phyloP scores from a whole-genome alignment of 2,113 vertebrate genomes.

The Cephalopholis sonnerati region DNA sequence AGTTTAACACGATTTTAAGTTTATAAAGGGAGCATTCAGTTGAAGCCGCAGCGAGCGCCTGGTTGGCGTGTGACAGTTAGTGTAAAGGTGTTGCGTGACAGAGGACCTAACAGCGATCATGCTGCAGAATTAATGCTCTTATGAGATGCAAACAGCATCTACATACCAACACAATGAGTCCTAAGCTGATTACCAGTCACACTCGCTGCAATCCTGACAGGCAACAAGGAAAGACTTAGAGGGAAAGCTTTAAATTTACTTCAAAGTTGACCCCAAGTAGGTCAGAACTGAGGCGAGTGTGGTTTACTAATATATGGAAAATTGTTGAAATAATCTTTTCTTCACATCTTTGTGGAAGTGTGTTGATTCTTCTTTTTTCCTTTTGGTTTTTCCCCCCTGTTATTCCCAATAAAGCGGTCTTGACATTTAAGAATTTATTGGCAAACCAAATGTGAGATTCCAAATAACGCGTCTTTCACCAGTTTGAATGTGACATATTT shows the following conservation, averaged over 20 bases:
- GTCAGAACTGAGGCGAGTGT: conserved; percentile 36
- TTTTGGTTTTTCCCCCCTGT: conserved; percentile 6
- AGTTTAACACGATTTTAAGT: conserved; percentile 10
- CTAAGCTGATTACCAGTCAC: conserved; percentile 77
- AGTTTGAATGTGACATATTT: not conserved
- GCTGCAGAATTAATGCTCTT: conserved; percentile 66
- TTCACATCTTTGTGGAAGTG: conserved; percentile 1
- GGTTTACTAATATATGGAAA: conserved; percentile 27
- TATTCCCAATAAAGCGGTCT: conserved; percentile 6
- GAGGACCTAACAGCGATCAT: conserved; percentile 45
- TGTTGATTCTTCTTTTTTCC: conserved; percentile 14
- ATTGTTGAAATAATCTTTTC: conserved; percentile 15
- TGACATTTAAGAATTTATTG: conserved; percentile 6
- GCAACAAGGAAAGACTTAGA: conserved; percentile 42
- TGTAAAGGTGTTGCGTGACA: conserved; percentile 60
- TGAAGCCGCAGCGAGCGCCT: too few relatives aligned
- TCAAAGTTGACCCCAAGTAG: conserved; percentile 52
- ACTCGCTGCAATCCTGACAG: conserved; percentile 52
- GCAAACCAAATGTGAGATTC: conserved; percentile 31
- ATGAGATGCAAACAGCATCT: conserved; percentile 68
- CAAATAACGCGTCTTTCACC: conserved; percentile 16
- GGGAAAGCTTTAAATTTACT: conserved; percentile 44
- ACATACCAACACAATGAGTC: conserved; percentile 60
- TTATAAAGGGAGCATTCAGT: not conserved
- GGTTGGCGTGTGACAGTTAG: not conserved